Evolutionary conservation across 2,797 vertebrate species (phyloP), one percentile per base, ranked within the genome.

Genomic region (Sciurus vulgaris): DNA sequence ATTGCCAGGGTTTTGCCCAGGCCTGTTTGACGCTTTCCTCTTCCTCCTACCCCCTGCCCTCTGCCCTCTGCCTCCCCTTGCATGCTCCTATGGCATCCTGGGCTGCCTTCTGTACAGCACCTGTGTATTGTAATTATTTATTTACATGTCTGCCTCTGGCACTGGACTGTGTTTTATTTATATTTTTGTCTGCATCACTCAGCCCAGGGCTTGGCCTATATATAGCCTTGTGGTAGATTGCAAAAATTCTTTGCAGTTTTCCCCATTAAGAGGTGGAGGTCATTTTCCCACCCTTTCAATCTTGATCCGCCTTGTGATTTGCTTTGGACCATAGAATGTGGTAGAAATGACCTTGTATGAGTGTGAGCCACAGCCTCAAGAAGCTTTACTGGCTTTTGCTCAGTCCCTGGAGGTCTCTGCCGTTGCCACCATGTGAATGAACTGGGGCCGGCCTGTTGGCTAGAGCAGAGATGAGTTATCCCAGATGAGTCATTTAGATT

Each of bases 11-110:
- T 51, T 20, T 20, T n/a, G 65, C 5, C 87, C 30, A 41, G 81
- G 76, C 24, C 33, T 61, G 85, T 65, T 15, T 51, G 38, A 17
- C 65, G 84, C 65, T 41, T 59, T 83, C 54, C 12, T 73, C 17
- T 38, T 82, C 41, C 49, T 59, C 41, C 28, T 1, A 49, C 8
- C n/a, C 30, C 7, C 7, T 5, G 38, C 28, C 59, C 35, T 74
- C 24, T 3, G 4, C 38, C n/a, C 35, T 74, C 24, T 3, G 4
- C 38, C n/a, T 11, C 13, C 61, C 22, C 33, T 7, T 0, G 1
- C 4, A 30, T 0, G 1, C 41, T 47, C 30, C 30, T 44, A 18
- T 0, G 30, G 28, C 33, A 56, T 28, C 38, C 67, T 0, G 0
- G 2, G 30, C 73, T 54, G 7, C 9, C 26, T 69, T 84, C n/a